Evolutionary conservation across 2,797 vertebrate species (phyloP), one percentile per base, ranked within the genome.

Genomic region (Scyliorhinus canicula): DNA sequence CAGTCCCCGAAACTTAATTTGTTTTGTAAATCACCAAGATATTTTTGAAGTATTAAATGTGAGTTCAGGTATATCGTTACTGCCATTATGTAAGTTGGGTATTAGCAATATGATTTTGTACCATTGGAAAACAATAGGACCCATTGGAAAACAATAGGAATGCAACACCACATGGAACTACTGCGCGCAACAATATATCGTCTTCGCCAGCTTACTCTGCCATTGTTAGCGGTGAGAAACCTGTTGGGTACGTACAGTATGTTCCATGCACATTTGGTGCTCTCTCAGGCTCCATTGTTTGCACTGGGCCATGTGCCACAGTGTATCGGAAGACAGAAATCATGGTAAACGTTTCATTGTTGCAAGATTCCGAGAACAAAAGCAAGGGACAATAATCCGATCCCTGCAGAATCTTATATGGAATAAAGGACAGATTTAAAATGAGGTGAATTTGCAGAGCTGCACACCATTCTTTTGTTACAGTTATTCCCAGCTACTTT

Each of bases 251-350:
- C 0, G 2, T 55, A 16, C 65, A 94, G 8, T 57, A n/a, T 60
- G 47, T 44, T 50, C 63, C 40, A 44, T 28, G 19, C 40, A 50
- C 67, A 2, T 52, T 74, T 69, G 67, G 5, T 55, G 50, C 50
- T 71, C 31, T 52, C 47, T 94, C 28, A n/a, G 67, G 5, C 67
- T n/a, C 47, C 47, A 71, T 94, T 94, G 93, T 94, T 94, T 94
- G 47, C 47, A 71, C 26, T 93, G 63, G 91, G 91, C 91, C 91
- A 93, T 50, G 91, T 93, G 91, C 91, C 91, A 74, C 67, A 74
- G 28, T 74, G 67, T 47, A 94, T 71, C 67, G 12, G 44, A 50
- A 52, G 26, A 94, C 12, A 52, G 31, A 60, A 74, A 69, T 71
- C 19, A 7, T 69, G 65, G 67, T 21, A 35, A 71, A 50, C 5